A percentile compares a stretch with the other conserved stretches of the same genome.
Evolutionary conservation across 2,888 invertebrate genomes (phyloP).

Genomic region (Crepidodera aurea): DNA sequence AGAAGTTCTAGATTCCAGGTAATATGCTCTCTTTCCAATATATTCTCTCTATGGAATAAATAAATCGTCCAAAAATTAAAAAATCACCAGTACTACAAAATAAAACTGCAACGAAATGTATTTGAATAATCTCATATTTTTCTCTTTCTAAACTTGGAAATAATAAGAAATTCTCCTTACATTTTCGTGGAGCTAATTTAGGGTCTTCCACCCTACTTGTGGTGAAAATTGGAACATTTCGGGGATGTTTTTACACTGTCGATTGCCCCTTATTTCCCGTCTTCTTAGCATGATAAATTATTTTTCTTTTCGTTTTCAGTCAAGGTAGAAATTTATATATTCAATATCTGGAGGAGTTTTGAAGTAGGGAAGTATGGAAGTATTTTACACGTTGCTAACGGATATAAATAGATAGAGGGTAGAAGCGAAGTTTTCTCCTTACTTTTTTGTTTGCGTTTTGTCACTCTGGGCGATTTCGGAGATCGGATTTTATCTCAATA

Average conservation of each 20-base stretch:
- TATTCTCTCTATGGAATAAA: no score
- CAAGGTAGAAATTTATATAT: slow-evolving; percentile 7
- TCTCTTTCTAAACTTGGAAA: neutral
- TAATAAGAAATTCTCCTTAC: neutral
- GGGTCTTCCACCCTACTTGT: neutral
- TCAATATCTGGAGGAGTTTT: neutral
- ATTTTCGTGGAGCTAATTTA: neutral
- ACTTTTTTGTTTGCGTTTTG: no score
- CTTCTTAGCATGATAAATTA: slow-evolving; percentile 3
- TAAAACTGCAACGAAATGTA: neutral
- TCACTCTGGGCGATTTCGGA: no score
- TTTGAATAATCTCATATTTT: neutral
- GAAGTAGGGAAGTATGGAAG: neutral
- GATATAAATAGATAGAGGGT: neutral
- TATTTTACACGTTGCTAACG: neutral
- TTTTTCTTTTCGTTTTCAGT: slow-evolving; percentile 1
- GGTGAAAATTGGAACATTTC: slow-evolving; percentile 1
- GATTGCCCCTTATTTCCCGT: neutral
- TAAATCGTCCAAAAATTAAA: no score
- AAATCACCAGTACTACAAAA: no score
- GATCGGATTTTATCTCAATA: no score
- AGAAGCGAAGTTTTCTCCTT: neutral
- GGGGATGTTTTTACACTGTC: neutral
- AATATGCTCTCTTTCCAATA: no score
- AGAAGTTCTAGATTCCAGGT: no score